phyloP scores from a whole-genome alignment of 2,113 vertebrate genomes.

The Caloenas nicobarica region DNA sequence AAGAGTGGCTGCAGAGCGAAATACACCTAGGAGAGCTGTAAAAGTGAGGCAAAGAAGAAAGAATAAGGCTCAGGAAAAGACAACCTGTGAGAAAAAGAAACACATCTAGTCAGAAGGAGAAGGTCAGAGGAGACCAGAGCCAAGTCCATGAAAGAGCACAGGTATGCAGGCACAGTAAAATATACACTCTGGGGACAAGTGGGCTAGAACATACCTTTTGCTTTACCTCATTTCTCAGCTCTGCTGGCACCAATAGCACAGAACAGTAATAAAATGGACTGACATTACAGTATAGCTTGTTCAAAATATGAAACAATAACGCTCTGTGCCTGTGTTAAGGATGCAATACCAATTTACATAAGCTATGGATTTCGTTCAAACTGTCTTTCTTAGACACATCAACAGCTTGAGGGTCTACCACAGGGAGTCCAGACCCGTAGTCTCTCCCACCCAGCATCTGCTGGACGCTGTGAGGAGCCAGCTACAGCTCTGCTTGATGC shows the following conservation, averaged over 20 bases:
- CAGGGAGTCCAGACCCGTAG: fast-evolving
- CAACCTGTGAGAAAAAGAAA: not conserved
- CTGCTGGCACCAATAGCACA: not conserved
- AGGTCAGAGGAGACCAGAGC: not conserved
- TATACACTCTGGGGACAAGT: not conserved
- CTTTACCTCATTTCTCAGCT: not conserved
- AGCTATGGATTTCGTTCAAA: not conserved
- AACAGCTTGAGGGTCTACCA: fast-evolving
- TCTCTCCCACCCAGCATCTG: fast-evolving
- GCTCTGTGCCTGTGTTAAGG: not conserved
- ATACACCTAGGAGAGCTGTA: not conserved
- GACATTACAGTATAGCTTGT: not conserved
- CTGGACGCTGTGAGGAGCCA: not conserved
- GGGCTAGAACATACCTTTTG: not conserved
- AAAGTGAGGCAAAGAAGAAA: not conserved
- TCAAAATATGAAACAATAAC: not conserved
- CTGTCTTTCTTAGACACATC: not conserved
- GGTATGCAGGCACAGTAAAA: not conserved
- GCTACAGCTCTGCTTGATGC: not conserved
- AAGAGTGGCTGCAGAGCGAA: not conserved
- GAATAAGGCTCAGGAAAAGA: not conserved
- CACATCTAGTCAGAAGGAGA: not conserved
- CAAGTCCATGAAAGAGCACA: not conserved
- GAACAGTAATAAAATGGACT: not conserved
- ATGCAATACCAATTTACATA: not conserved